A percentile compares a stretch with the other conserved stretches of the same genome.
These are phyloP conservation scores for Bovichtus variegatus DNA, from an alignment of 2,797 vertebrate species.

Conservation along the genomic window DNA sequence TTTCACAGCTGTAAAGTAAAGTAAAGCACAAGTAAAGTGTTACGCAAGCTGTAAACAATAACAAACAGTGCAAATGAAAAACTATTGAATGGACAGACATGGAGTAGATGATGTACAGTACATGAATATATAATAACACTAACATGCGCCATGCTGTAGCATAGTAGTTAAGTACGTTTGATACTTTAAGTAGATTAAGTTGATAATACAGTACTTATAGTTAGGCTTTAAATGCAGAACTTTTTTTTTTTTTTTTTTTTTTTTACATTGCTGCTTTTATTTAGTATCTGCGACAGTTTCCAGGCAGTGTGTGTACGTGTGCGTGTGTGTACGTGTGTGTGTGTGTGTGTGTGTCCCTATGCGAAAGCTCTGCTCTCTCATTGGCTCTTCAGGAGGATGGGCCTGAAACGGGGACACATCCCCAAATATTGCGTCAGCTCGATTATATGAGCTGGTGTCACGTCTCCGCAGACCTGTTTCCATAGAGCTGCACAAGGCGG, in stretches of 20 bases:
- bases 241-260: neutral
- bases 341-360: neutral
- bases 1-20: no score
- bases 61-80: neutral
- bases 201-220: neutral
- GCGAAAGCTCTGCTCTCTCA: neutral
- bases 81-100: neutral
- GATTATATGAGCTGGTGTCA: conserved; percentile 21
- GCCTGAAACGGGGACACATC: conserved; percentile 2
- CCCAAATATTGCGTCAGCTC: conserved; percentile 48
- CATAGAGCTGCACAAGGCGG: neutral
- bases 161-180: neutral
- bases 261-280: neutral
- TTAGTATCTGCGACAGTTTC: neutral
- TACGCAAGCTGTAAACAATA: neutral
- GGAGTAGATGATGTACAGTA: neutral
- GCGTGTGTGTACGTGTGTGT: neutral
- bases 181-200: neutral
- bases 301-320: neutral
- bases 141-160: neutral
- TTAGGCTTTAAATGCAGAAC: neutral
- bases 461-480: neutral
- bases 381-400: conserved; percentile 43
- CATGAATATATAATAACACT: neutral
- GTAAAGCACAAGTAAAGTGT: neutral